phyloP scores from a whole-genome alignment of 2,888 invertebrate genomes.

The Disparrhopalites patrizii region DNA sequence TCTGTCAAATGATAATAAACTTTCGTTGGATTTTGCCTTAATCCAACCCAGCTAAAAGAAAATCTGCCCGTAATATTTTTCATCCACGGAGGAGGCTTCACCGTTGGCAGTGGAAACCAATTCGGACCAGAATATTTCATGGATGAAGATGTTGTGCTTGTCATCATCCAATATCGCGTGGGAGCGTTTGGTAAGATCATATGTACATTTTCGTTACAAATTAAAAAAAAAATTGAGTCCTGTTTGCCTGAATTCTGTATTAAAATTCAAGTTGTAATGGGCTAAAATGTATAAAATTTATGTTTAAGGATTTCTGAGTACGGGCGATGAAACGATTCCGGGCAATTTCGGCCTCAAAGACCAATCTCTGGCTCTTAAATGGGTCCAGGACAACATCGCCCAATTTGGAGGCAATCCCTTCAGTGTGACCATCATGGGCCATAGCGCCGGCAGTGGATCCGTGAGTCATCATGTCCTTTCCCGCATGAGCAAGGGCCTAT shows the following conservation, averaged over 20 bases:
- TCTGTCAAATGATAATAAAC: too few relatives aligned
- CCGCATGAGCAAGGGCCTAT: conserved; percentile 21
- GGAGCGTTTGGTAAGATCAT: conserved; percentile 10
- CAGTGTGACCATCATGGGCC: conserved; percentile 1
- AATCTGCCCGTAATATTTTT: too few relatives aligned
- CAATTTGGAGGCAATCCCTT: not conserved
- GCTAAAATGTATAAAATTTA: too few relatives aligned
- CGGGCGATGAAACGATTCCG: not conserved
- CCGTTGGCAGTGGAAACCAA: not conserved
- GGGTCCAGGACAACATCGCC: not conserved
- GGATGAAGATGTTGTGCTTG: conserved; percentile 6
- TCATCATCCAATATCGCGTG: not conserved
- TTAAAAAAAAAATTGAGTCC: too few relatives aligned
- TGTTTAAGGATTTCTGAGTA: not conserved
- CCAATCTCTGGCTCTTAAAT: not conserved
- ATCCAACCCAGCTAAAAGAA: too few relatives aligned
- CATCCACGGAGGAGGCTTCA: conserved; percentile 21
- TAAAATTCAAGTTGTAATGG: too few relatives aligned
- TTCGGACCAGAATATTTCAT: not conserved
- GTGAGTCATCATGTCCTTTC: conserved; percentile 12
- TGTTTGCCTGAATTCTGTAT: too few relatives aligned
- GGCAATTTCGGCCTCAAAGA: not conserved
- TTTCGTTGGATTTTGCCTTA: too few relatives aligned
- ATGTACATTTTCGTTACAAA: not conserved
- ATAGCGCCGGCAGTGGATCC: conserved; percentile 14